Base-by-base conservation (phyloP, 2,113 vertebrate species). In the Eulemur macaco region DNA sequence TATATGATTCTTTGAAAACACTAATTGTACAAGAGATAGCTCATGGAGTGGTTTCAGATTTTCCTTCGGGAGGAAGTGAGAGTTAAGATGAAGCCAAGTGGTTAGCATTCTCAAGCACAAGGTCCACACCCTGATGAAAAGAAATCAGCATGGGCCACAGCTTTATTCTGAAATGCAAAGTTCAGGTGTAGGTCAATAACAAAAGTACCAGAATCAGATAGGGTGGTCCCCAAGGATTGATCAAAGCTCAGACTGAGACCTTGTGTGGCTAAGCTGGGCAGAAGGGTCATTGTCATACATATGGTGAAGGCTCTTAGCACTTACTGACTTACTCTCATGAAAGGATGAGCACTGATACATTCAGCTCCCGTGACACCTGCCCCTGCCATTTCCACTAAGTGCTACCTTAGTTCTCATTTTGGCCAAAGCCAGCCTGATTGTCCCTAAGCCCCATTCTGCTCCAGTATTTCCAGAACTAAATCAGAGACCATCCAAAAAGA, bases 1-100 rank as follows among this genome's bases (percentile, higher is more conserved):
- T 58, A 58, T 93, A 89, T 1, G 6, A 60, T 96, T 80, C 60
- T 88, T 96, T 96, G 74, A 80, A 96, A 96, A 95, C 63, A 97
- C 27, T 91, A 63, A 63, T 96, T 97, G 86, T 64, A 60, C 58
- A 94, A 91, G n/a, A 82, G 20, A 18, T 29, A 85, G 63, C 52
- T 92, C 52, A 45, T 29, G 45, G 63, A 77, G 93, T n/a, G 27
- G 54, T 34, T 85, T 91, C 78, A 25, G 42, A 66, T 78, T 89
- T 93, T 58, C 86, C 93, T 86, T 94, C 68, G 25, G 60, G 27
- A 66, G 66, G 84, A 96, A 93, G 25, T 14, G 56, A 69, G 56
- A 63, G 88, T 54, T 64, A 81, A 84, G 66, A 92, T 45, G 85
- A 94, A 94, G 64, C 25, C 7, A 1, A 45, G 73, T 58, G 56